Conservation (phyloP, 2,888 invertebrate species). For the Idaea straminata region DNA sequence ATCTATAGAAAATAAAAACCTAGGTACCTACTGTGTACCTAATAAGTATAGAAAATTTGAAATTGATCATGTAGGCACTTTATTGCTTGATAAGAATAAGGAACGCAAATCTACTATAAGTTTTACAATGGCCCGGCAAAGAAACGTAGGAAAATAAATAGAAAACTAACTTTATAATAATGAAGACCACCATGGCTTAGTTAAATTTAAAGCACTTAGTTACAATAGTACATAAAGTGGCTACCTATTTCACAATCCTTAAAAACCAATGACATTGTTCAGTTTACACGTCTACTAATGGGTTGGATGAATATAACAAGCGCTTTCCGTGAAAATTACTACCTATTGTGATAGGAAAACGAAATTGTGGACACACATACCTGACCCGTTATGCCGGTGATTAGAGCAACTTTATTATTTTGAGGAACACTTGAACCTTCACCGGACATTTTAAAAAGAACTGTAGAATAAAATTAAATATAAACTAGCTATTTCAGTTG, state of each 20-base stretch:
- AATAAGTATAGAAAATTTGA: too few species aligned
- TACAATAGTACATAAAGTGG: too few species aligned
- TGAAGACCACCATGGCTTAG: too few species aligned
- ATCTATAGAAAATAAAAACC: too few species aligned
- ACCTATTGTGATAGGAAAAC: background rate
- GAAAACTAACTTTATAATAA: too few species aligned
- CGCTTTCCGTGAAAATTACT: conserved; percentile 3
- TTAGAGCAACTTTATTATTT: conserved; percentile 88
- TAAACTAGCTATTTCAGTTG: background rate
- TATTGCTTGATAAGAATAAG: too few species aligned
- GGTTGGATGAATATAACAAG: background rate
- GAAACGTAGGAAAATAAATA: too few species aligned
- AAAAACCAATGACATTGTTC: conserved; percentile 9
- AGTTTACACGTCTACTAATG: background rate
- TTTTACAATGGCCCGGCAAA: too few species aligned
- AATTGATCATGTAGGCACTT: too few species aligned
- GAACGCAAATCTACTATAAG: too few species aligned
- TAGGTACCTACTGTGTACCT: too few species aligned
- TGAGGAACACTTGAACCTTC: conserved; percentile 46
- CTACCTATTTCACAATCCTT: conserved; percentile 25
- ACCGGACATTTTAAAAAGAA: conserved; percentile 54
- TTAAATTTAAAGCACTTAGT: too few species aligned
- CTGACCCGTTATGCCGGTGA: conserved; percentile 99
- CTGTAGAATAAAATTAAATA: background rate
- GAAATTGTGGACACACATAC: conserved; percentile 73